Evolutionary conservation across 2,113 vertebrate species (phyloP), one percentile per base, ranked within the genome.

Genomic region (Syngnathoides biaculeatus): DNA sequence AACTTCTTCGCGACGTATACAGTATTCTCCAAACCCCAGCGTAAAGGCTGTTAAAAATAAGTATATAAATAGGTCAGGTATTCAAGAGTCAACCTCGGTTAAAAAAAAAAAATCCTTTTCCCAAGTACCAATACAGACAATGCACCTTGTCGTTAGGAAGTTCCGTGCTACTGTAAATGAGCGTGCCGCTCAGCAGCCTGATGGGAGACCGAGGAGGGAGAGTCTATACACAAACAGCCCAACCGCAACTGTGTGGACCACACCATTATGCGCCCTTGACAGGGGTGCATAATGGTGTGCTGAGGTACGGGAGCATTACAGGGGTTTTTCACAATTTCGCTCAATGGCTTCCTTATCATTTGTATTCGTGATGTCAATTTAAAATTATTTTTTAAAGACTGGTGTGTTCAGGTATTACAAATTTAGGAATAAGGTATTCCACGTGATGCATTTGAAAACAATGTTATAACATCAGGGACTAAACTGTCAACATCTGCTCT

Each of bases 201-300:
- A 1, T 4, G 69, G 45, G 38, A 68, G 63, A 73, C 60, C 56
- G 2, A 43, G 60, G 50, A 75, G 52, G 55, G 64, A 65, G 48
- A 74, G 64, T 81, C 69, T 38, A 68, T 69, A 69, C 69, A 57
- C 42, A 69, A 67, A 57, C 42, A 69, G 71, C 67, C n/a, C n/a
- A n/a, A 35, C 70, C 66, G 38, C 69, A 75, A 68, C 8, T 65
- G 64, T 35, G 47, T 65, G 86, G 87, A 77, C 9, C 75, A 11
- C 84, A 89, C 89, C 87, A 90, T 74, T 81, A 27, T 69, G 10
- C 60, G 26, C 3, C 17, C 9, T 15, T 40, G 8, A 72, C 5
- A 42, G 75, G 85, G 85, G 85, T 30, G 26, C 5, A 8, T n/a
- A n/a, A n/a, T 27, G 3, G 26, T 7, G 55, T 10, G 20, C 2